Evolutionary conservation across 2,797 vertebrate genomes (phyloP), one percentile per base, ranked within the genome.

Genomic region (Urosaurus nigricauda): DNA sequence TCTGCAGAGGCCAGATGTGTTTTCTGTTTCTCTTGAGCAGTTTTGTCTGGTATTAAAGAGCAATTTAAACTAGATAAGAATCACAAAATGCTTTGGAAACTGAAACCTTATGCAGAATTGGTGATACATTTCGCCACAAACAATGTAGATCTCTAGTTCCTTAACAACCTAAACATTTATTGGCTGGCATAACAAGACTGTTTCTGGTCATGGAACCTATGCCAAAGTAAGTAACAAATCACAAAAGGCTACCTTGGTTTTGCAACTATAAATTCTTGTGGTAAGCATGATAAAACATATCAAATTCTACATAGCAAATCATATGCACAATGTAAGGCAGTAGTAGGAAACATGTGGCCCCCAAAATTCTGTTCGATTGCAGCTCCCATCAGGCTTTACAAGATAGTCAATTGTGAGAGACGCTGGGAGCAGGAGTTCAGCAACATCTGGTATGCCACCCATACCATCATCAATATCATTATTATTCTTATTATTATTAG

Each of bases 131-230:
- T 85, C 26, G 73, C 40, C 26, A 9, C 43, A n/a, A 40, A 81
- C 32, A 26, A 12, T 14, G 32, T 4, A 79, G 1, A 24, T 9
- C 19, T 47, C 29, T 43, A 37, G 19, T 47, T 60, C 32, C 26
- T 29, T 86, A 79, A 86, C 79, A 26, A 58, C 37, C 43, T 40
- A 40, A 24, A 85, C 2, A 80, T 71, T n/a, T 81, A n/a, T 60
- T 74, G n/a, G 58, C 6, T 47, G 37, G 6, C 21, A 26, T 11
- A 71, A 71, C 5, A 56, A 53, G 17, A 0, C n/a, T 53, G 24
- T 24, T 84, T 71, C 2, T 71, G 32, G 32, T 32, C 47, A 35
- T 71, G 32, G 13, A 35, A 47, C 11, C 21, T 51, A 24, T 35
- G n/a, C 32, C 19, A 35, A n/a, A 29, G 53, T n/a, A 71, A 53